A percentile compares a stretch with the other conserved stretches of the same genome.
Conservation (phyloP, 2,113 vertebrate genomes). For the Poecile atricapillus region DNA sequence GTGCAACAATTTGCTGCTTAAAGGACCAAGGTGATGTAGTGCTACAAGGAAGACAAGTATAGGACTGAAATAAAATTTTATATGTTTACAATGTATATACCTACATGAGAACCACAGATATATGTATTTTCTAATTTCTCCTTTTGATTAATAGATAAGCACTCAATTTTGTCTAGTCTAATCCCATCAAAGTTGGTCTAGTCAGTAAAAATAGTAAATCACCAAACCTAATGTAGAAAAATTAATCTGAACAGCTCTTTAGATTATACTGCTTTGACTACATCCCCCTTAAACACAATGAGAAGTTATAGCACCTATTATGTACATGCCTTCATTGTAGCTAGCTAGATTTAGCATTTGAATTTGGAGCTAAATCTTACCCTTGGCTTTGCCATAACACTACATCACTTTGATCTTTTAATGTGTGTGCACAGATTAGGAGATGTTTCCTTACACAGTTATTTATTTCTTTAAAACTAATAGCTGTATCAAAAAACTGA, state of each 20-base stretch:
- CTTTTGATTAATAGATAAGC: not conserved
- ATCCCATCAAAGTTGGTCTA: not conserved
- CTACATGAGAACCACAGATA: not conserved
- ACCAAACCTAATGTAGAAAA: not conserved
- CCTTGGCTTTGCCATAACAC: not conserved
- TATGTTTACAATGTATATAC: not conserved
- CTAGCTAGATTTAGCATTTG: not conserved
- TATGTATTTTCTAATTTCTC: not conserved
- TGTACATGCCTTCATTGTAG: not conserved
- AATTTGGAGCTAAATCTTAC: not conserved
- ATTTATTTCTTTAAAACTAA: not conserved
- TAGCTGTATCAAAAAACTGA: not conserved
- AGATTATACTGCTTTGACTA: not conserved
- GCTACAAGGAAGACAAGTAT: not conserved
- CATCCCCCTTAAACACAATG: not conserved
- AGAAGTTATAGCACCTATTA: not conserved
- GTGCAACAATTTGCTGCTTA: not conserved
- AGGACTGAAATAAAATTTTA: not conserved
- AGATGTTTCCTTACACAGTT: not conserved
- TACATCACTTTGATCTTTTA: not conserved
- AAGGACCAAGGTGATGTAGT: not conserved
- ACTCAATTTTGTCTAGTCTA: not conserved
- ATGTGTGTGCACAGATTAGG: not conserved
- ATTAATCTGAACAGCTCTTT: not conserved
- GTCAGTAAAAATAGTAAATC: not conserved